Evolutionary conservation across 1,140 invertebrate species (phyloP), one percentile per base, ranked within the genome.

Genomic region (Philopotamus ludificatus): DNA sequence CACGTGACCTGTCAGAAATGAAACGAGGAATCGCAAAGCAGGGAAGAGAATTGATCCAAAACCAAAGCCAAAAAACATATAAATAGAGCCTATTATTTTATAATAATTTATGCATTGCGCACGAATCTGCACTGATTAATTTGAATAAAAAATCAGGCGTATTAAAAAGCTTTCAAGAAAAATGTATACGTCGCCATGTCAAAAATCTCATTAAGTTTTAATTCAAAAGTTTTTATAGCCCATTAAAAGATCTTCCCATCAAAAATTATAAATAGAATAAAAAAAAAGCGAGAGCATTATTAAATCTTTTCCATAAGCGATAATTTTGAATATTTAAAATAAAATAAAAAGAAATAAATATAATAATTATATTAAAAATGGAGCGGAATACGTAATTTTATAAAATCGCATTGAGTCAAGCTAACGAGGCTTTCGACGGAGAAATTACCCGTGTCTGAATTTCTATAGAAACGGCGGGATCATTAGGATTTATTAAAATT

Each of bases 161-260:
- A 4, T 34, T 7, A 34, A 34, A 34, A 34, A 34, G 28, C 28
- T 4, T 34, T n/a, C n/a, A n/a, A n/a, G n/a, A n/a, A n/a, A n/a
- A n/a, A 34, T 7, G 12, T 34, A 34, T 34, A 34, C 28, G 28
- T 34, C 28, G 28, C 28, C 28, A 34, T 12, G 28, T 34, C 12
- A 12, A 12, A 34, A 34, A 34, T 57, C 54, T 42, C 39, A 57
- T 57, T 57, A 57, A 42, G 42, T 18, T 42, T 42, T 57, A 57
- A 57, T 57, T 41, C 54, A 16, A 21, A 39, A 57, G 54, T 57
- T 57, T 57, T 57, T 57, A 57, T 57, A 39, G 34, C 26, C 54
- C 54, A 57, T 42, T 57, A 42, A 10, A 28, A 16, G 21, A 10
- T 21, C 42, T 39, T 57, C 54, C n/a, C 34, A 28, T 41, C 23